Base-by-base conservation (phyloP, 2,888 invertebrate genomes). In the Limnephilus auricula region DNA sequence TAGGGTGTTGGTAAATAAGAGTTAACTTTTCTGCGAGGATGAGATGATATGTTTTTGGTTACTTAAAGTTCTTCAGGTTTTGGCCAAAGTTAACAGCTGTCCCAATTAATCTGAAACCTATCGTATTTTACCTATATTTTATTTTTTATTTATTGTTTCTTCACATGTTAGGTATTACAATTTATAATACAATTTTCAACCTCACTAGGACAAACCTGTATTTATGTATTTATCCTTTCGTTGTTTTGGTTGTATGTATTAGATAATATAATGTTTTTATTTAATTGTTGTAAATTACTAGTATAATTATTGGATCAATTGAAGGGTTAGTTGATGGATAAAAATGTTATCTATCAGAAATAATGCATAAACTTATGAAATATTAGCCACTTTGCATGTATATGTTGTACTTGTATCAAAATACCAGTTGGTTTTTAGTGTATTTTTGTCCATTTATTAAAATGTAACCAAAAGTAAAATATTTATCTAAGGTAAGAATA, bases 261-360 rank as follows among this genome's bases (percentile, higher is more conserved):
- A 25, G 65, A 65, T 65, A 9, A 65, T n/a, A 9, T 65, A 65
- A 65, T 65, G 25, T 65, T 65, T 65, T 65, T 25, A 65, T 65
- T 65, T 25, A 25, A 65, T 65, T 65, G 65, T 65, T 65, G 50
- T 65, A 65, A 65, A 65, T 65, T 65, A 65, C 4, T 65, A 65
- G 25, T 18, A 25, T 65, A 65, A 65, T 65, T 18, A 82, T 82
- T 82, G 31, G 80, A 82, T 82, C 80, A 82, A 82, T 82, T 31
- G 31, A 82, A 82, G 80, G 80, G 32, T 82, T 32, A 82, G 80
- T 34, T 82, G 32, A 34, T 5, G 32, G 80, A 45, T 45, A 45
- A 82, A 34, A 32, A 82, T 31, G 80, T 82, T 82, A 82, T 82
- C 31, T 82, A 15, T 82, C 80, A 82, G 32, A 80, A 82, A 82